phyloP scores from a whole-genome alignment of 2,797 vertebrate genomes.

The Anguilla pacifica region DNA sequence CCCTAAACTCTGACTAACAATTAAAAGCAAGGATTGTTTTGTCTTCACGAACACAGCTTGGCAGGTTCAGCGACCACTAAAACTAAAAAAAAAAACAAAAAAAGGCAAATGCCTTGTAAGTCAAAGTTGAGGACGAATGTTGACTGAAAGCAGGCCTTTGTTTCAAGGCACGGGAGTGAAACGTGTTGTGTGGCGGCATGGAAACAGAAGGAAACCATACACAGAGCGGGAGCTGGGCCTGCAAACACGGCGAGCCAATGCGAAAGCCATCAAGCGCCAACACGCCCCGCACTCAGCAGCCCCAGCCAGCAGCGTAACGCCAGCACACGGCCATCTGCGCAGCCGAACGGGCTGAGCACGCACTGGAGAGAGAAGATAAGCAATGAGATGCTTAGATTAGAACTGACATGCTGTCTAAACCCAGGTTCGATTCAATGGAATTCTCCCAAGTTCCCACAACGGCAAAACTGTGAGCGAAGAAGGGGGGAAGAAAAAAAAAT shows the following conservation, averaged over 20 bases:
- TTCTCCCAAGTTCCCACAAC: constrained; percentile 20
- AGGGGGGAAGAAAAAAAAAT: constrained; percentile 4
- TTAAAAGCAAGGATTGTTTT: too few relatives aligned
- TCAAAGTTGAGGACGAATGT: neutral
- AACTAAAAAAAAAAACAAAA: neutral
- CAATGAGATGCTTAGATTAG: neutral
- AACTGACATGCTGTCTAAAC: neutral
- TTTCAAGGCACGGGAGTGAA: neutral
- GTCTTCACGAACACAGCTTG: too few relatives aligned
- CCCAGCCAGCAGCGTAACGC: neutral
- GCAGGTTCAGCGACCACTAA: neutral
- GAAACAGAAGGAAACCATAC: neutral
- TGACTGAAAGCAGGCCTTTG: neutral
- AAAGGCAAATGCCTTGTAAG: neutral
- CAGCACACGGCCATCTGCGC: neutral
- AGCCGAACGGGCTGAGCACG: neutral
- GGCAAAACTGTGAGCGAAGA: constrained; percentile 4
- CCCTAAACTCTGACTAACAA: too few relatives aligned
- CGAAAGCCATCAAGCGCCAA: neutral
- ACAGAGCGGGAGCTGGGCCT: neutral
- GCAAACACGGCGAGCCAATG: neutral
- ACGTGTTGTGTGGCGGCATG: neutral
- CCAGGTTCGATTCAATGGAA: neutral
- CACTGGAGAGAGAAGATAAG: neutral
- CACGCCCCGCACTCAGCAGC: too few relatives aligned